phyloP scores from a whole-genome alignment of 2,113 vertebrate genomes.

The Sturnus vulgaris region DNA sequence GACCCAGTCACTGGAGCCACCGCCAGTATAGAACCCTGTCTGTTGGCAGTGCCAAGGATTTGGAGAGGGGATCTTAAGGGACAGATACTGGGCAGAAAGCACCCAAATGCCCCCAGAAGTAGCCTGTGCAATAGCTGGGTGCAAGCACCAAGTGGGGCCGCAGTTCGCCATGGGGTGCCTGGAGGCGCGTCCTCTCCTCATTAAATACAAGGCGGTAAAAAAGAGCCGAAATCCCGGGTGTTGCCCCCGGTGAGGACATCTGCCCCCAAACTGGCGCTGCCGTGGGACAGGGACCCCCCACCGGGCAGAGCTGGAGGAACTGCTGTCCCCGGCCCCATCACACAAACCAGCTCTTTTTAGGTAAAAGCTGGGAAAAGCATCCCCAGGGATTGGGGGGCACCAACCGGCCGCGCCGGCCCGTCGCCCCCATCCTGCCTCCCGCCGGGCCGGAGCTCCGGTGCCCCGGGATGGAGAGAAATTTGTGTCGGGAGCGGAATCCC shows the following conservation, averaged over 20 bases:
- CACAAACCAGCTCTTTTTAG: background rate
- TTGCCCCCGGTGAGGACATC: background rate
- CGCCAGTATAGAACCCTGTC: background rate
- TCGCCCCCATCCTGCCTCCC: background rate
- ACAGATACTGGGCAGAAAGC: background rate
- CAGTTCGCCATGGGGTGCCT: background rate
- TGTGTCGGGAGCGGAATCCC: background rate
- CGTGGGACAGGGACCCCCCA: background rate
- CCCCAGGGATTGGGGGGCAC: accelerated
- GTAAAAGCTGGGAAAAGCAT: background rate
- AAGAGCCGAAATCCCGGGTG: background rate
- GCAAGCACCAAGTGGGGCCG: background rate
- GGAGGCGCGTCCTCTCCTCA: background rate
- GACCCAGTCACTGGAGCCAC: background rate
- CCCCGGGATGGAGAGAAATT: background rate
- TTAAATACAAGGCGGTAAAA: background rate
- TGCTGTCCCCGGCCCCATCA: background rate
- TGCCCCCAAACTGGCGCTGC: background rate
- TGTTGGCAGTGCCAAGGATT: background rate
- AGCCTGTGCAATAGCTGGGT: background rate
- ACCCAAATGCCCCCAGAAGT: background rate
- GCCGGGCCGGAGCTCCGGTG: background rate
- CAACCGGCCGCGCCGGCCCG: background rate
- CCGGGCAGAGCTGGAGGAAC: background rate
- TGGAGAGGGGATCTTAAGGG: background rate